phyloP scores from a whole-genome alignment of 37 sponge, comb jelly and placozoan genomes.

The Tethya wilhelma region DNA sequence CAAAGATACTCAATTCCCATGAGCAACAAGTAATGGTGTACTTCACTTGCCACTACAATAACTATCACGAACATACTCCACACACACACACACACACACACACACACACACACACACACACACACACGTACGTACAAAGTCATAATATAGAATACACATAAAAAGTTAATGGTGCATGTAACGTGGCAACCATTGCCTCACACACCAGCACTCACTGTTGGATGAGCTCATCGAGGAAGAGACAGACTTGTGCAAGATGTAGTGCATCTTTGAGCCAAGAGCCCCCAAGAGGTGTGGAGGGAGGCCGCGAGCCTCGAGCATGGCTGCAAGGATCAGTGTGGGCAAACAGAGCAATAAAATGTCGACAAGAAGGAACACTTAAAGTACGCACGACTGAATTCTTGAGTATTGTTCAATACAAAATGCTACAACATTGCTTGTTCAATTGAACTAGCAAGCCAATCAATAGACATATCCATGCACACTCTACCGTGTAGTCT shows the following conservation, averaged over 20 bases:
- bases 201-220: conserved; percentile 44
- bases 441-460: too few relatives aligned
- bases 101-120: neutral
- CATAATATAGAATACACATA: neutral
- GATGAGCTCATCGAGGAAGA: conserved; percentile 56
- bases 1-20: too few relatives aligned
- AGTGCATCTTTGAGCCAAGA: conserved; percentile 68
- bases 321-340: too few relatives aligned
- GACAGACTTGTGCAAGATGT: conserved; percentile 56
- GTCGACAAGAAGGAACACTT: neutral
- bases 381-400: neutral
- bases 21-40: neutral
- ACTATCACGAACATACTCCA: too few relatives aligned
- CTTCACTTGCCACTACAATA: neutral
- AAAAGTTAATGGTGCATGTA: too few relatives aligned
- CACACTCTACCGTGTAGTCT: conserved; percentile 51
- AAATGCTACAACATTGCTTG: neutral
- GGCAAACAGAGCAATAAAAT: neutral
- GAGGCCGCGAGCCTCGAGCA: conserved; percentile 81
- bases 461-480: too few relatives aligned
- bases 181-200: too few relatives aligned
- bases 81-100: neutral
- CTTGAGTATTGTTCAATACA: neutral
- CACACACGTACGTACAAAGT: neutral
- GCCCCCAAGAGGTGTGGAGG: conserved; percentile 80